Conservation (phyloP, 2,113 vertebrate species). For the Gambusia holbrooki region DNA sequence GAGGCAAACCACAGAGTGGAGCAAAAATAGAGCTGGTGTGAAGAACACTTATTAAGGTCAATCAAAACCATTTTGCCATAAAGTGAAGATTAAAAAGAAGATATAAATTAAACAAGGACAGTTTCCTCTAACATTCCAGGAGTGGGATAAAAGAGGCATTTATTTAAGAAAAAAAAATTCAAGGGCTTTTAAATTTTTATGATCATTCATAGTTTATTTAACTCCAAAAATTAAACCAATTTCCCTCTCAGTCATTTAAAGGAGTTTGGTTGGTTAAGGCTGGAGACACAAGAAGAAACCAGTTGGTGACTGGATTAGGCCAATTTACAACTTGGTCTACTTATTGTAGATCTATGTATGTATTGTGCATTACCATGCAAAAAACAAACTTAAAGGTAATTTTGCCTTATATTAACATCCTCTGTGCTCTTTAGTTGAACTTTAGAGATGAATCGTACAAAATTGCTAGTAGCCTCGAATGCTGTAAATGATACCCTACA, state of each 20-base stretch:
- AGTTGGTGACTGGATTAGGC: neutral
- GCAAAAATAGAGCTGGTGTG: slow-evolving; percentile 24
- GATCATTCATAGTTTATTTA: neutral
- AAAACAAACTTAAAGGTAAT: neutral
- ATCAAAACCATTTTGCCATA: slow-evolving; percentile 17
- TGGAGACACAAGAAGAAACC: neutral
- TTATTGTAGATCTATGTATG: too few relatives aligned
- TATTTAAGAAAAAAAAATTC: neutral
- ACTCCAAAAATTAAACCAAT: neutral
- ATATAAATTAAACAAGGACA: neutral
- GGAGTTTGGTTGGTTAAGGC: neutral
- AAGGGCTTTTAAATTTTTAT: neutral
- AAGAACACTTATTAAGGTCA: slow-evolving; percentile 37
- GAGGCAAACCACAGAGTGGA: slow-evolving; percentile 20
- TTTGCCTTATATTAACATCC: neutral
- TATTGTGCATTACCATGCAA: too few relatives aligned
- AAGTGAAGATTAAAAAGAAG: neutral
- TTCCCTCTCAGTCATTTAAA: neutral
- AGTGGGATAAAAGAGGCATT: neutral
- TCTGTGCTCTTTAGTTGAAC: neutral
- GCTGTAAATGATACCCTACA: neutral
- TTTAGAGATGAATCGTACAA: neutral
- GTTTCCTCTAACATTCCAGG: neutral
- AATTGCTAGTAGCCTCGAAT: neutral
- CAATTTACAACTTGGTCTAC: neutral